Evolutionary conservation across 2,888 invertebrate genomes (phyloP), one percentile per base, ranked within the genome.

Genomic region (Cotesia congregata): DNA sequence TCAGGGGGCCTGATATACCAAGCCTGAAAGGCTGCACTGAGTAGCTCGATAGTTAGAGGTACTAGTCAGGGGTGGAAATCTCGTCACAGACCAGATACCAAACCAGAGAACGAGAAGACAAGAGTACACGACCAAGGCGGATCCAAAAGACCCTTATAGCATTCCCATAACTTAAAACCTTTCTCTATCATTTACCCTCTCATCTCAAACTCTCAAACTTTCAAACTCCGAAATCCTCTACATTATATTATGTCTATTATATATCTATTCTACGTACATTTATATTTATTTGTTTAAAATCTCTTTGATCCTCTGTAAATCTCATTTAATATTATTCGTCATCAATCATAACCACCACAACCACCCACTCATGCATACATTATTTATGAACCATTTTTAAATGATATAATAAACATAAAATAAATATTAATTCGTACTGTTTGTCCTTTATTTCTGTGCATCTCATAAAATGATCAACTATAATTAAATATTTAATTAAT

Each of bases 91-190:
- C 40, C 70, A 70, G 77, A 74, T 77, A 73, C 77, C 73, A 67
- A 65, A 62, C 62, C 74, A 64, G 69, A 61, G 81, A 78, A 78
- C 30, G 75, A 75, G 74, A 82, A 82, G 82, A 80, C 83, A 82
- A 80, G 80, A 78, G 81, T 86, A 88, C 88, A 87, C 83, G 87
- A 79, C 83, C 83, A 85, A 85, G 87, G 87, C 87, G 88, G 86
- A 83, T 85, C 87, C 82, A 74, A 77, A 75, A 82, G 82, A 84
- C 83, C 83, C 83, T 85, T 84, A 83, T 88, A 87, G 87, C 85
- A 87, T 83, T 82, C 78, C 77, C 50, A 78, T 83, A 85, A 84
- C 84, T 80, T 83, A 79, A 79, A 77, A 77, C 72, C 30, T 59
- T 69, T 74, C 39, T 76, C 59, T 50, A 50, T 69, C 68, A 70